Conservation (phyloP, 1,140 invertebrate genomes). For the Lordiphosa collinella region DNA sequence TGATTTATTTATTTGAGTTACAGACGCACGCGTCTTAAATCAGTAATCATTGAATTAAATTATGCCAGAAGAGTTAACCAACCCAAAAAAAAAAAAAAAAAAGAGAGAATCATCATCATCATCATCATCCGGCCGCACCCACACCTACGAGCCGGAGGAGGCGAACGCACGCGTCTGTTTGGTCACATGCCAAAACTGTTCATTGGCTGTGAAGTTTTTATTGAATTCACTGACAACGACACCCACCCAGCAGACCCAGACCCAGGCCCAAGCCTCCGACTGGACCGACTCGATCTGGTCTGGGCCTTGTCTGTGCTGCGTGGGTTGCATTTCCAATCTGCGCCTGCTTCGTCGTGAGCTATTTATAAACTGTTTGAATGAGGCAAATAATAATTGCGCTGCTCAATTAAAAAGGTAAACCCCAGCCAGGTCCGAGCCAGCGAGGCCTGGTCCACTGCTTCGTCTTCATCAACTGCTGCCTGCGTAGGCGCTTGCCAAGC, state of each 20-base stretch:
- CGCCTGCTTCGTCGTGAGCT: constrained; percentile 45
- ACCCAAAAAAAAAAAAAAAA: constrained; percentile 16
- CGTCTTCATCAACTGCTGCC: constrained; percentile 7
- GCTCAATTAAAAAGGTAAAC: constrained; percentile 62
- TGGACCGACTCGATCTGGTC: constrained; percentile 4
- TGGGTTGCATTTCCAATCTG: constrained; percentile 64
- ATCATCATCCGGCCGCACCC: constrained; percentile 54
- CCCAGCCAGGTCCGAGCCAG: constrained; percentile 3
- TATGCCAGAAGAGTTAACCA: constrained; percentile 50
- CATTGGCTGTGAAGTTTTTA: constrained; percentile 75
- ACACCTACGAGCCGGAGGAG: constrained; percentile 50
- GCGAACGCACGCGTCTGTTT: constrained; percentile 42
- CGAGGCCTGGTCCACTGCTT: constrained; percentile 1
- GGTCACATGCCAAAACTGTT: constrained; percentile 65
- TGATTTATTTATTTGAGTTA: constrained; percentile 74
- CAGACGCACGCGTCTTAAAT: constrained; percentile 63
- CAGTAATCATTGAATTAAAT: constrained; percentile 77
- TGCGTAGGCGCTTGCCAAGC: constrained; percentile 57
- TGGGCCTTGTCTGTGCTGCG: constrained; percentile 36
- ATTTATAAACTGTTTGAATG: constrained; percentile 65
- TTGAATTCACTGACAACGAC: constrained; percentile 62
- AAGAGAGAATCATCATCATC: constrained; percentile 3
- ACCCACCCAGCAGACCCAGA: constrained; percentile 31
- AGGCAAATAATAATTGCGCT: constrained; percentile 71
- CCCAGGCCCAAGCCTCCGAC: background rate